These are phyloP conservation scores for Cranoglanis bouderius DNA, from an alignment of 2,113 vertebrate genomes.

Conservation along the genomic window DNA sequence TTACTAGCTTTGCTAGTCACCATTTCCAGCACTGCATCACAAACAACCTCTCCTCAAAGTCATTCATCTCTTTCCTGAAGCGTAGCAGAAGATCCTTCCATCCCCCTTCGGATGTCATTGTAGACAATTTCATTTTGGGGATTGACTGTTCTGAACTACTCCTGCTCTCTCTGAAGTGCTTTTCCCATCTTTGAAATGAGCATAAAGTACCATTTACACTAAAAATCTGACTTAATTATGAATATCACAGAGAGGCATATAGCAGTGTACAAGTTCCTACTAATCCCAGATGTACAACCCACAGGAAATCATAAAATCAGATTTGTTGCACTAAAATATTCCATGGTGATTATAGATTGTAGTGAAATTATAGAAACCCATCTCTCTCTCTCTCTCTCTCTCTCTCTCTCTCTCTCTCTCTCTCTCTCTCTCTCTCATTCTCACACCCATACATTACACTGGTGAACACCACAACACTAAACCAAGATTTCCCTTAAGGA, in stretches of 20 bases:
- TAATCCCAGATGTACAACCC: neutral
- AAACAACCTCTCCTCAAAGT: neutral
- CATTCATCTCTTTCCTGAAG: neutral
- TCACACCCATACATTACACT: conserved; percentile 6
- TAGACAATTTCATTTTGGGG: neutral
- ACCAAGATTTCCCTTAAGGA: neutral
- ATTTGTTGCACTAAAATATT: neutral
- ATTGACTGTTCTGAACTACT: neutral
- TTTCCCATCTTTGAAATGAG: neutral
- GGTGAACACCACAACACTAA: neutral
- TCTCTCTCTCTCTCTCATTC: neutral
- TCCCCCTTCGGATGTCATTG: neutral
- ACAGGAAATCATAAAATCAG: neutral
- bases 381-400: conserved; percentile 32
- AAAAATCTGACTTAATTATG: neutral
- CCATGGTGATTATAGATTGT: neutral
- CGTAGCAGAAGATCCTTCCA: neutral
- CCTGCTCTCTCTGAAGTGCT: neutral
- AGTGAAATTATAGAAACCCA: neutral
- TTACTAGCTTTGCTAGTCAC: neutral
- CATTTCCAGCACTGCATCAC: neutral
- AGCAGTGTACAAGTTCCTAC: neutral
- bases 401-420: conserved; percentile 30
- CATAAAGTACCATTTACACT: neutral
- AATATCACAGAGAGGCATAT: neutral